These are phyloP conservation scores for Myotis pilosus DNA, from an alignment of 2,797 vertebrate species.

Conservation along the genomic window DNA sequence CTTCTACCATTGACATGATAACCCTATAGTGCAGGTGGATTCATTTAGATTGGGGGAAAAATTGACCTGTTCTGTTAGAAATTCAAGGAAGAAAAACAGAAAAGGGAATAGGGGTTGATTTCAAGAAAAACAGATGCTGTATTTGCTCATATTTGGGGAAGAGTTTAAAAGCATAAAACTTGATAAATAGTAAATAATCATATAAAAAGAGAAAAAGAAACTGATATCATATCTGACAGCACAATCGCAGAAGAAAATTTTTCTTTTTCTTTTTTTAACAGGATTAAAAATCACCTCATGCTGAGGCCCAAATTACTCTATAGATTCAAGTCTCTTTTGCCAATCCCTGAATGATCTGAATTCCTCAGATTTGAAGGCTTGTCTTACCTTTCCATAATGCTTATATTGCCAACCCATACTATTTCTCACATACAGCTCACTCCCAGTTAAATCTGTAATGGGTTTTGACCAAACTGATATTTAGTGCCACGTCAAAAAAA, in stretches of 20 bases:
- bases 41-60: background rate
- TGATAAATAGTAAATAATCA: slow-evolving; percentile 58
- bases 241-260: background rate
- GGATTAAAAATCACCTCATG: background rate
- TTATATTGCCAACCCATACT: background rate
- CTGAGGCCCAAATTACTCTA: background rate
- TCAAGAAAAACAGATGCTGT: slow-evolving; percentile 41
- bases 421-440: background rate
- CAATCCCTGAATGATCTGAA: background rate
- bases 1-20: background rate
- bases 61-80: background rate
- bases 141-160: slow-evolving; percentile 38
- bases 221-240: background rate
- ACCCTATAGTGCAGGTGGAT: background rate
- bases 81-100: slow-evolving; percentile 28
- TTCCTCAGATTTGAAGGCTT: slow-evolving; percentile 39
- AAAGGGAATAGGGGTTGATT: background rate
- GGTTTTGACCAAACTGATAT: slow-evolving; percentile 23
- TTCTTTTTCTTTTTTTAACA: background rate
- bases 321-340: slow-evolving; percentile 37
- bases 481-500: slow-evolving; percentile 4
- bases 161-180: slow-evolving; percentile 41
- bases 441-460: slow-evolving; percentile 45
- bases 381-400: background rate
- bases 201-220: slow-evolving; percentile 29